A percentile compares a stretch with the other conserved stretches of the same genome.
These are phyloP conservation scores for Penaeus monodon DNA, from an alignment of 2,888 invertebrate genomes.

Conservation along the genomic window DNA sequence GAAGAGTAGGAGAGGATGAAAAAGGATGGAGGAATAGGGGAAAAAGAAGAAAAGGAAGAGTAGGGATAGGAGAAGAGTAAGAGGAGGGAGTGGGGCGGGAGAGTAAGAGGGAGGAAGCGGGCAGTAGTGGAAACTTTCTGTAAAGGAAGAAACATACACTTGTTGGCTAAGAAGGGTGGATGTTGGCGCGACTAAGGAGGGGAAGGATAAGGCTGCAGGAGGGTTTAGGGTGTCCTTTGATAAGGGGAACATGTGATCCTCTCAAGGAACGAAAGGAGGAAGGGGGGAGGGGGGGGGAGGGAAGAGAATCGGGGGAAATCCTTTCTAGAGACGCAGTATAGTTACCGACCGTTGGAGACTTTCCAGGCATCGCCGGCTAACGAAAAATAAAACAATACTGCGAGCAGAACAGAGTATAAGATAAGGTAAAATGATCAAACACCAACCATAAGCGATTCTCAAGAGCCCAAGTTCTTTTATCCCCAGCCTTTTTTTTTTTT, in stretches of 20 bases:
- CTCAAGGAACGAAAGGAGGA: background rate
- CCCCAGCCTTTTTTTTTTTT: too few species aligned
- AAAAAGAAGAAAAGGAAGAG: background rate
- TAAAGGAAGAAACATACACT: background rate
- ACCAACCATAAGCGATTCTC: too few species aligned
- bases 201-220: background rate
- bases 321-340: background rate
- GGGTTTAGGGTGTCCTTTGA: background rate
- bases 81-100: background rate
- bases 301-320: background rate
- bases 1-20: background rate
- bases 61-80: too few species aligned
- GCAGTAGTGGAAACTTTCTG: background rate
- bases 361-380: too few species aligned
- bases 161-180: slow-evolving; percentile 3
- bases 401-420: background rate
- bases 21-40: background rate
- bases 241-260: background rate
- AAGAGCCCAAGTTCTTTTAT: too few species aligned
- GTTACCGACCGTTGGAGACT: too few species aligned
- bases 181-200: background rate
- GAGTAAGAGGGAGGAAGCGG: background rate
- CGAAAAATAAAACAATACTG: too few species aligned
- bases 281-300: background rate
- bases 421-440: background rate